Percentiles rank a stretch among this genome's conserved stretches.
Evolutionary conservation across 2,888 invertebrate species (phyloP).

Genomic region (Chymomyza fuscimana): DNA sequence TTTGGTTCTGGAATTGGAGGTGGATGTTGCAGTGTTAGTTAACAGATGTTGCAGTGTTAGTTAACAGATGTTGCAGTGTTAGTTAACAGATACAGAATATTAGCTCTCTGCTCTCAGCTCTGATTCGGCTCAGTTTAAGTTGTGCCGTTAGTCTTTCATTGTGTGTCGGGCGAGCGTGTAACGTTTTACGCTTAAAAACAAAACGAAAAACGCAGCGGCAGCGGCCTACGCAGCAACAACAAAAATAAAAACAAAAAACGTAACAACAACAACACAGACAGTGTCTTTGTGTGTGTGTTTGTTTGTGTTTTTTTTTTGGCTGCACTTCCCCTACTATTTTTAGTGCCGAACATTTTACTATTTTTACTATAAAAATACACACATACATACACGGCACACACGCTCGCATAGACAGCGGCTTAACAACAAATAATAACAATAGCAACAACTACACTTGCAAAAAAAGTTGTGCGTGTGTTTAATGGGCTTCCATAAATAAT

Average conservation of each 20-base stretch:
- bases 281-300: constrained; percentile 23
- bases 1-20: no score
- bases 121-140: constrained; percentile 35
- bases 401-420: neutral
- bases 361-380: constrained; percentile 53
- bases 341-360: constrained; percentile 63
- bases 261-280: constrained; percentile 34
- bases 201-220: constrained; percentile 29
- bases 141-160: constrained; percentile 59
- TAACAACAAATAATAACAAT: constrained; percentile 6
- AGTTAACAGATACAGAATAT: no score
- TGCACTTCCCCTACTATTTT: constrained; percentile 52
- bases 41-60: no score
- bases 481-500: constrained; percentile 37
- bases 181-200: constrained; percentile 37
- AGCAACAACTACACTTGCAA: neutral
- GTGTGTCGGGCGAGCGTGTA: constrained; percentile 61
- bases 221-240: constrained; percentile 22
- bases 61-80: no score
- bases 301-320: constrained; percentile 17
- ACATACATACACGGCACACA: constrained; percentile 16
- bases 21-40: no score
- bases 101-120: no score
- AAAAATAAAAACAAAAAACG: constrained; percentile 21
- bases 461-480: constrained; percentile 18